Conservation (phyloP, 2,113 vertebrate species). For the Paradoxurus hermaphroditus region DNA sequence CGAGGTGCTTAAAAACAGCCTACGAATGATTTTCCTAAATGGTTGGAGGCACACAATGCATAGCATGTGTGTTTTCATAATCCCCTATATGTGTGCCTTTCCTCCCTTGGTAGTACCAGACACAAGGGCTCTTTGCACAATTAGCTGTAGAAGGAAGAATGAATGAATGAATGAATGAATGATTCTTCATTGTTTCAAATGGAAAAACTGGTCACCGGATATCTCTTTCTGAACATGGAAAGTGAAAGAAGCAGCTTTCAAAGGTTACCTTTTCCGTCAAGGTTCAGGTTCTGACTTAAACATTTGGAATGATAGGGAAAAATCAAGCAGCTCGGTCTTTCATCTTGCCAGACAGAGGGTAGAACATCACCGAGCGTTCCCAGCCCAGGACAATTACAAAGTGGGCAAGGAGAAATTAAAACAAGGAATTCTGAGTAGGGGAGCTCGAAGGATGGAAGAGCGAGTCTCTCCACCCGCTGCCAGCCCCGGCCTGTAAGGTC, state of each 20-base stretch:
- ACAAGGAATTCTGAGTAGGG: not conserved
- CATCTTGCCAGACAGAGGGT: constrained; percentile 42
- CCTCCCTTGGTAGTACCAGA: not conserved
- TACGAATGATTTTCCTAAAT: not conserved
- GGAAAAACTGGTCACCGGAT: not conserved
- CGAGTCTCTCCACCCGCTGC: not conserved
- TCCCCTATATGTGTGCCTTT: not conserved
- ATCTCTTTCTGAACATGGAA: not conserved
- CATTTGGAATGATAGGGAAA: constrained; percentile 22
- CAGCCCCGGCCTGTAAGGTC: not conserved
- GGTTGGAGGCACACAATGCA: not conserved
- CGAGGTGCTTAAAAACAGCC: not conserved
- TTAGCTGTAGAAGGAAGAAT: not conserved
- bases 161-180: not conserved
- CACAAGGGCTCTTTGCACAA: not conserved
- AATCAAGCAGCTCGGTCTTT: constrained; percentile 29
- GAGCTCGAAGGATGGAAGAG: not conserved
- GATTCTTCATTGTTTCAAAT: constrained; percentile 3
- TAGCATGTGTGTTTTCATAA: not conserved
- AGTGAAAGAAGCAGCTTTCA: not conserved
- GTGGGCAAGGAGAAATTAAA: not conserved
- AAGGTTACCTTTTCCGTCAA: constrained; percentile 30
- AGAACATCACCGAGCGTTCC: not conserved
- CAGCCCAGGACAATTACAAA: constrained; percentile 21
- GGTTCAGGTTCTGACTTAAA: constrained; percentile 39